Percentiles rank a stretch among this genome's conserved stretches.
Evolutionary conservation across 2,888 invertebrate genomes (phyloP).

Genomic region (Terebella lapidaria): DNA sequence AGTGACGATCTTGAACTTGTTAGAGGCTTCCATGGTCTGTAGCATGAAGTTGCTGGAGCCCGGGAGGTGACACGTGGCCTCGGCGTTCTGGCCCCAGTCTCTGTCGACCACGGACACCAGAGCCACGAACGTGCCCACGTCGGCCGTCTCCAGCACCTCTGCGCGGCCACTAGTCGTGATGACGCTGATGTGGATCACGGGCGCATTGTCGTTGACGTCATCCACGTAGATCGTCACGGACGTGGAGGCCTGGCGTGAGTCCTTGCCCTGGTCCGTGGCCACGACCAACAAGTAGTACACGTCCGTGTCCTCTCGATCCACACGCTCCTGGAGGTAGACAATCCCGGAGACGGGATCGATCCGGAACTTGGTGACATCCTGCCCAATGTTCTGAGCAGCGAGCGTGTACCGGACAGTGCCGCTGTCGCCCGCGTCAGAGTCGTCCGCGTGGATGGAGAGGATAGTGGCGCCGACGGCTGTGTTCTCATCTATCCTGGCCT

Average conservation of each 20-base stretch:
- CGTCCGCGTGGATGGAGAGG: slow-evolving; percentile 21
- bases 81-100: slow-evolving; percentile 14
- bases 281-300: slow-evolving; percentile 20
- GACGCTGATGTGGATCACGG: slow-evolving; percentile 19
- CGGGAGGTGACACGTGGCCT: slow-evolving; percentile 18
- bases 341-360: slow-evolving; percentile 20
- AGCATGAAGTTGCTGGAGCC: neutral
- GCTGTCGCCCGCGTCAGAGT: slow-evolving; percentile 24
- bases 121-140: slow-evolving; percentile 14
- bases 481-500: slow-evolving; percentile 20
- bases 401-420: slow-evolving; percentile 24
- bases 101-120: slow-evolving; percentile 20
- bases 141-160: slow-evolving; percentile 18
- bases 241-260: slow-evolving; percentile 14
- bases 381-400: slow-evolving; percentile 5
- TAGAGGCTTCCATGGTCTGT: neutral
- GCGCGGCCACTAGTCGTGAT: slow-evolving; percentile 9
- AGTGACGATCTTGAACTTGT: neutral
- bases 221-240: slow-evolving; percentile 18
- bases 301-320: slow-evolving; percentile 20
- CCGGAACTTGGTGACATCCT: slow-evolving; percentile 15
- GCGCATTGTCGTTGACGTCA: slow-evolving; percentile 26
- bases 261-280: slow-evolving; percentile 21
- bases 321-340: slow-evolving; percentile 12
- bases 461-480: slow-evolving; percentile 12